Conservation (phyloP, 2,888 invertebrate genomes). For the Lochmaea capreae region DNA sequence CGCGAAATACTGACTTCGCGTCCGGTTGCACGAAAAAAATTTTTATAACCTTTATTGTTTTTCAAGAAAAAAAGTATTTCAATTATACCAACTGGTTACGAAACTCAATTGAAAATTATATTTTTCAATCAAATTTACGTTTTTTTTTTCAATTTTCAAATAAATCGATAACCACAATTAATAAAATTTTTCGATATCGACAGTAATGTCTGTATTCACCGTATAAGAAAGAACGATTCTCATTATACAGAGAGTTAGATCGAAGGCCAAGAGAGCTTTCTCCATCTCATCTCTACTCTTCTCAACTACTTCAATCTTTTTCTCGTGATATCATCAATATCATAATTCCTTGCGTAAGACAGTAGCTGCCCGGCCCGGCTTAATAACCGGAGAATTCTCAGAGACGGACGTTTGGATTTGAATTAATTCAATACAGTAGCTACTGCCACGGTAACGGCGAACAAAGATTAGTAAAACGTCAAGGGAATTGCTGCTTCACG, state of each 20-base stretch:
- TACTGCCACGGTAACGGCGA: constrained; percentile 2
- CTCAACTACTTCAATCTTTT: constrained; percentile 40
- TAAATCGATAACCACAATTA: constrained; percentile 3
- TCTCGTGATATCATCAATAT: constrained; percentile 63
- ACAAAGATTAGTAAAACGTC: not conserved
- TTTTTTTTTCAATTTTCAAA: not conserved
- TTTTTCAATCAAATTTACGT: too few relatives aligned
- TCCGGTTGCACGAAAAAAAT: too few relatives aligned
- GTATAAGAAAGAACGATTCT: constrained; percentile 26
- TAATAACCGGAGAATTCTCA: constrained; percentile 50
- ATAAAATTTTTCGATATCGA: not conserved
- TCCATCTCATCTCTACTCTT: constrained; percentile 37
- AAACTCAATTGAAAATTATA: too few relatives aligned
- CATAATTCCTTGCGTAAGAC: constrained; percentile 64
- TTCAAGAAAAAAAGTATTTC: too few relatives aligned
- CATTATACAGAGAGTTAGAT: constrained; percentile 35
- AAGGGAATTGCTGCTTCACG: too few relatives aligned
- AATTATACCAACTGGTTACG: too few relatives aligned
- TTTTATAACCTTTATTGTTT: too few relatives aligned
- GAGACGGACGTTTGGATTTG: constrained; percentile 36
- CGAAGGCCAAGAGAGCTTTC: constrained; percentile 42
- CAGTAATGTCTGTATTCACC: constrained; percentile 21
- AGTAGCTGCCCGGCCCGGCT: constrained; percentile 56
- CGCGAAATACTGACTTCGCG: too few relatives aligned
- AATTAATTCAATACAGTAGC: constrained; percentile 30